Base-by-base conservation (phyloP, 2,113 vertebrate species). In the Fukomys damarensis region DNA sequence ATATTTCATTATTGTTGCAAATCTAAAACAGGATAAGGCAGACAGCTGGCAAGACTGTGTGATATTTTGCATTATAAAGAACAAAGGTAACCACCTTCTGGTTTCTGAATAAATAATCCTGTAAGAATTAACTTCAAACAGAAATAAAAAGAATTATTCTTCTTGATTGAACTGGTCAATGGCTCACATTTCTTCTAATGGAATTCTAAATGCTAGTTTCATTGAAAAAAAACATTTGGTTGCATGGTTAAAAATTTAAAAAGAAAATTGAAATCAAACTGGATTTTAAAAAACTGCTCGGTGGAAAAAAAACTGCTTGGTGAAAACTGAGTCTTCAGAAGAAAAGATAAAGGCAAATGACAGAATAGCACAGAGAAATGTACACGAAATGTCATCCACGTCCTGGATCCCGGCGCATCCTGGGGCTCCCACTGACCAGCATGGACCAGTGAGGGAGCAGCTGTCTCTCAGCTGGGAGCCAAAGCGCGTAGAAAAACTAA, bases 11-110 rank as follows among this genome's bases (percentile, higher is more conserved):
- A 76, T 9, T 46, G 59, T 30, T 63, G 41, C 82, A 93, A 77
- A 96, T 61, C 35, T 28, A 82, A 49, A 92, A 77, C 24, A 54
- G 28, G n/a, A 38, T 82, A 95, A 89, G 52, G 91, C 72, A 96
- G 91, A 86, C 82, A 96, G 96, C 96, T 97, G 96, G 94, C 30
- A 95, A 86, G 72, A 89, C 70, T 52, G 20, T 72, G 80, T 92
- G 95, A 49, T 83, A 96, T 58, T 94, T 58, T 90, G 24, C 19
- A 66, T 92, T 70, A 91, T 43, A 56, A 89, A 63, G 43, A 93
- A 80, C 59, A 89, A 96, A 97, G 79, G 56, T 54, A 79, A 86
- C 79, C 46, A 81, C 59, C 52, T 65, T 93, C 93, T 91, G 59
- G 26, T 61, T 94, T 88, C 66, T 81, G 58, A 88, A 94, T 93